Conservation (phyloP, 2,797 vertebrate genomes). For the Enteromius unitaeniatus region DNA sequence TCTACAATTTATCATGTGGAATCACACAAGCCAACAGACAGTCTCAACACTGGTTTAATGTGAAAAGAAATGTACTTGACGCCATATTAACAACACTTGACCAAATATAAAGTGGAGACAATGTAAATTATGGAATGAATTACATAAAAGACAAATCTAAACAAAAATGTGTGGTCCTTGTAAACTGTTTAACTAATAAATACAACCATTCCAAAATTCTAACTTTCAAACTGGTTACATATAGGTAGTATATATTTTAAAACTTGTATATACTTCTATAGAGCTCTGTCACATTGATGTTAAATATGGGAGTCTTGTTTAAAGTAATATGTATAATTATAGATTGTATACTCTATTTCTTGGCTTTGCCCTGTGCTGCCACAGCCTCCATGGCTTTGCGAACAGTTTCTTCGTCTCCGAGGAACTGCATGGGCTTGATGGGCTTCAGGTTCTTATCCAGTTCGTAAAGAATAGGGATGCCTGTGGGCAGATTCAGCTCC, state of each 20-base stretch:
- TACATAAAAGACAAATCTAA: conserved; percentile 13
- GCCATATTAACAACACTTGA: not conserved
- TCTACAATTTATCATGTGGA: not conserved
- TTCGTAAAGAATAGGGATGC: conserved; percentile 86
- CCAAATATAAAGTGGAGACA: conserved; percentile 20
- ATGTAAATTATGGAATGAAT: conserved; percentile 30
- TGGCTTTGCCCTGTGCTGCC: conserved; percentile 83
- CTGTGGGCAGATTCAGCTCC: conserved; percentile 87
- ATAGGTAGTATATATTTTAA: not conserved
- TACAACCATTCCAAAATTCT: conserved; percentile 14
- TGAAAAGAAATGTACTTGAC: not conserved
- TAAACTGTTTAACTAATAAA: conserved; percentile 59
- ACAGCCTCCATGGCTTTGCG: conserved; percentile 87
- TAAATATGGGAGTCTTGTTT: conserved; percentile 16
- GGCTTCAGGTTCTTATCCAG: conserved; percentile 88
- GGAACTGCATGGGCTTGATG: conserved; percentile 86
- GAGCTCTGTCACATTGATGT: conserved; percentile 23
- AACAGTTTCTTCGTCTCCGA: conserved; percentile 86
- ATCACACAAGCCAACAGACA: not conserved
- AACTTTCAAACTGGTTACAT: conserved; percentile 15
- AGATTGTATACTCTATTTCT: conserved; percentile 51
- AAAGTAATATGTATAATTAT: conserved; percentile 22
- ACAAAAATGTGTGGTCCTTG: conserved; percentile 46
- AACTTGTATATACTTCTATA: conserved; percentile 16
- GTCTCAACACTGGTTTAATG: conserved; percentile 38